Evolutionary conservation across 1,140 invertebrate species (phyloP).

Genomic region (Trypoxylus dichotomus): DNA sequence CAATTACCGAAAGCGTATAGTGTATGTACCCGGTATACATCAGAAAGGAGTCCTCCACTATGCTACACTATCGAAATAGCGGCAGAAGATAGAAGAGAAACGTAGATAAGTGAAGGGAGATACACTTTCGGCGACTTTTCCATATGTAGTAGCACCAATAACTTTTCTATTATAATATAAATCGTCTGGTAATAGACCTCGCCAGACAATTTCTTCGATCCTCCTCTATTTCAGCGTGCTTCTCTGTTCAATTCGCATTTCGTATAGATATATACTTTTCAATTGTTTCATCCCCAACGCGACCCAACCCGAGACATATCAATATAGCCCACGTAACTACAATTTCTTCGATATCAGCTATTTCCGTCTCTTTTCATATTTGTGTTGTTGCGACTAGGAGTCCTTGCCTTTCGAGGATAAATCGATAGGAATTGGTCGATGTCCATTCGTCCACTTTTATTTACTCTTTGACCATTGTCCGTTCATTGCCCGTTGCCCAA

Average conservation of each 20-base stretch:
- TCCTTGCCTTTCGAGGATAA: background rate
- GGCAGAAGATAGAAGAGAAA: background rate
- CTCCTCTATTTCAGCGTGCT: background rate
- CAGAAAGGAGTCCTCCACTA: background rate
- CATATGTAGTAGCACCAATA: conserved; percentile 19
- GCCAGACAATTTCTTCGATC: conserved; percentile 28
- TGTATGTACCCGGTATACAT: background rate
- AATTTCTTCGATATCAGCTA: background rate
- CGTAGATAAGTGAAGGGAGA: background rate
- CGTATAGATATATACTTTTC: background rate
- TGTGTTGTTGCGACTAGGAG: background rate
- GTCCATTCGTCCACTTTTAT: conserved; percentile 23
- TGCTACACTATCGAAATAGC: background rate
- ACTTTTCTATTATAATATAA: conserved; percentile 32
- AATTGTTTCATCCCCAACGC: conserved; percentile 30
- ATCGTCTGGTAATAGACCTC: conserved; percentile 29
- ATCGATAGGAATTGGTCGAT: conserved; percentile 14
- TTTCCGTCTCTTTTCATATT: background rate
- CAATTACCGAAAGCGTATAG: background rate
- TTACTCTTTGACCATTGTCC: conserved; percentile 34
- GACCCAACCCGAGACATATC: conserved; percentile 5
- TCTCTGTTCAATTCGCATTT: background rate
- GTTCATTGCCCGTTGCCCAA: conserved; percentile 33
- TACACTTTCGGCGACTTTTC: conserved; percentile 1
- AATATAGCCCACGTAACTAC: background rate